Evolutionary conservation across 1,140 invertebrate species (phyloP).

Genomic region (Cheumatopsyche charites): DNA sequence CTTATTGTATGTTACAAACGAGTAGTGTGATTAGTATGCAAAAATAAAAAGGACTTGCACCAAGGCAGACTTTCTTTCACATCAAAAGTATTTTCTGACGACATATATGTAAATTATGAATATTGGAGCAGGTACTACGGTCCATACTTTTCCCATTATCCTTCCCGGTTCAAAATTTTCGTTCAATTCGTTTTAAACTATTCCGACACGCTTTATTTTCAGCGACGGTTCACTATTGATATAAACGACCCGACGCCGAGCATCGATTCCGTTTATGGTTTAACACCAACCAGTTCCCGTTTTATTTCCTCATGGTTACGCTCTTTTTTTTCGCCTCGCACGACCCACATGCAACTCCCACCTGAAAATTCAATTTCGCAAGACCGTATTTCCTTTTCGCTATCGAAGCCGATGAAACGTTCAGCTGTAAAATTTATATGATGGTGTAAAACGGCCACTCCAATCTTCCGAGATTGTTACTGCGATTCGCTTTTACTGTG

Average conservation of each 20-base stretch:
- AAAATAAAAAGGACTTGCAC: no score
- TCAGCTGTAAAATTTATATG: conserved; percentile 12
- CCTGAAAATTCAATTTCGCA: conserved; percentile 17
- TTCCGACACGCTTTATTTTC: not conserved
- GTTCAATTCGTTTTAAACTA: no score
- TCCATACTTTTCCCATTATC: no score
- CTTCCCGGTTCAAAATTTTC: no score
- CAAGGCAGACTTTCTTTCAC: no score
- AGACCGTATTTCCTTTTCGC: not conserved
- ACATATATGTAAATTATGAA: no score
- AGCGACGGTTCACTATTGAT: conserved; percentile 1
- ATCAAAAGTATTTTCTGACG: no score
- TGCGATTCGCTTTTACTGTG: not conserved
- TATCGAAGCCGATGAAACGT: not conserved
- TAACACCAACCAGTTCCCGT: not conserved
- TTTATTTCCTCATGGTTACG: not conserved
- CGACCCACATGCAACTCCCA: not conserved
- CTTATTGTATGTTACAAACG: no score
- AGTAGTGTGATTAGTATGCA: no score
- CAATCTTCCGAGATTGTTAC: not conserved
- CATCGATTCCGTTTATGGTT: conserved; percentile 5
- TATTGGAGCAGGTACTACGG: no score
- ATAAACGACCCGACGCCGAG: not conserved
- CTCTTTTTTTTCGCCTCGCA: not conserved
- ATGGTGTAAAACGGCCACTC: not conserved